Base-by-base conservation (phyloP, 2,113 vertebrate species). In the Pipra filicauda region DNA sequence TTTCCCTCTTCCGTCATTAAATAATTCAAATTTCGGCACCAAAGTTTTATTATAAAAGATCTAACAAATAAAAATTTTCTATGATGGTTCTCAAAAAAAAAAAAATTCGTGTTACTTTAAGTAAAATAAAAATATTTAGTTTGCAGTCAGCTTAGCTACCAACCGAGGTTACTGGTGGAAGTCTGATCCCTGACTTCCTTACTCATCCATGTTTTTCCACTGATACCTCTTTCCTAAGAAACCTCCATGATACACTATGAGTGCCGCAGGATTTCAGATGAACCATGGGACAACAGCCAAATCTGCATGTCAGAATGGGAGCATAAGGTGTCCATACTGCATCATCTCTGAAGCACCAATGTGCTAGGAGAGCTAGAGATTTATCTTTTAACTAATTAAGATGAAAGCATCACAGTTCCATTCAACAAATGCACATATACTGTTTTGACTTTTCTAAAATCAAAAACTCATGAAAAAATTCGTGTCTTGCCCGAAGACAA, bases 191-290 rank as follows among this genome's bases (percentile, higher is more conserved):
- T 44, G 13, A 16, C 52, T 72, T 49, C 15, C 35, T 79, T 12
- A 18, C 6, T 75, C 15, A 59, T 26, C 23, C 3, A 5, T 43
- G 2, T 7, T 6, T 26, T 89, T 67, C 48, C 24, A 43, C 8
- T 21, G 11, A 12, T 17, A 35, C 1, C 3, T 64, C 10, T 23
- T 46, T 55, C 35, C 4, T 78, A 67, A 72, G 7, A 95, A 86
- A 49, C 2, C 13, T 52, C 20, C 10, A 3, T 8, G n/a, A 30
- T 41, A 24, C 30, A 17, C 35, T 39, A 9, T 55, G 43, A 2
- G 22, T 76, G 24, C 27, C 0, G 3, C 31, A 46, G 55, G 30
- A 58, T 66, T 89, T 80, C 73, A 67, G 28, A 48, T 0, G 0
- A 30, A 33, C 21, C 22, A 3, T 7, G 15, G 33, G 15, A 64